Evolutionary conservation across 37 sponge, comb jelly and placozoan species (phyloP), one percentile per base, ranked within the genome.

Genomic region (Haliclona indistincta): DNA sequence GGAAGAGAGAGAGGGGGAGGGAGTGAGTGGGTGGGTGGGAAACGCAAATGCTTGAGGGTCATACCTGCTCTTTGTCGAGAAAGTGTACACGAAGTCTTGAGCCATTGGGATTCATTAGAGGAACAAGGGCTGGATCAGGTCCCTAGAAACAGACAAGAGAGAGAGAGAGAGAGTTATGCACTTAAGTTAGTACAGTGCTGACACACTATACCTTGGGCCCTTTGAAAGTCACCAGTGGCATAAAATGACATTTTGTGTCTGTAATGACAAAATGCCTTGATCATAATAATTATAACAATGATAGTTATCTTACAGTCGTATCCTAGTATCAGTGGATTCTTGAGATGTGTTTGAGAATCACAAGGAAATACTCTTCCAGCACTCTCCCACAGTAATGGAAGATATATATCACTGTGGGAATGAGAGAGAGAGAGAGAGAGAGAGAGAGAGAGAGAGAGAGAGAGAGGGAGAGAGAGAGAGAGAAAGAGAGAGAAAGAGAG

Each of bases 371-470:
- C 39, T 20, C 71, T 63, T 20, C 29, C 35, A 17, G 20, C 35
- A 49, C 55, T 33, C 67, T 69, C 76, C 88, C 88, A 87, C 22
- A 87, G 68, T 37, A 87, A 55, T 38, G 88, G 88, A 4, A 87
- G 77, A 68, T 87, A 87, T 3, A 87, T 67, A 10, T 82, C 88
- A 39, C 88, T 87, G 26, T 26, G 55, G 1, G 58, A 19, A 26
- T 17, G 17, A 77, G 64, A 22, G 25, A 60, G 26, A 29, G 8
- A 29, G 26, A 7, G n/a, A n/a, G n/a, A n/a, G n/a, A n/a, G n/a
- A n/a, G 52, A 49, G 17, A 17, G 17, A 19, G 17, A 19, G 52
- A 43, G 43, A 39, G 28, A 3, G 22, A 23, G 25, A 11, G 25
- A 28, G 63, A 25, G 63, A 10, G 33, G 36, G 35, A 37, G 65